Evolutionary conservation across 2,113 vertebrate genomes (phyloP), one percentile per base, ranked within the genome.

Genomic region (Gracilinanus agilis): DNA sequence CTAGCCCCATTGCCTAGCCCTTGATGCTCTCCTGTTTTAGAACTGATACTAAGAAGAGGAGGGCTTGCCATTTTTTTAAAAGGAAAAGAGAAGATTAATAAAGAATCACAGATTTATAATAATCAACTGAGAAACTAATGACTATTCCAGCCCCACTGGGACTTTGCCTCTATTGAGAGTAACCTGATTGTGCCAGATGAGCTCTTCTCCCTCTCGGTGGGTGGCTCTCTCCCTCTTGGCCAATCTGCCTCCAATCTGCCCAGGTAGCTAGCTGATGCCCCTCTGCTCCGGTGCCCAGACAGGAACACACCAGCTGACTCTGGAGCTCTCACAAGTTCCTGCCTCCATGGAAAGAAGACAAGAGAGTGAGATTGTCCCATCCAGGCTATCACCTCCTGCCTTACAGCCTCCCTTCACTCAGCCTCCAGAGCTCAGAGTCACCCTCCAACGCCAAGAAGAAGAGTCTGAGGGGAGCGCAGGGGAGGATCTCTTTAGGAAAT

Each of bases 401-500:
- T 58, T 58, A 58, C 56, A 27, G 56, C 54, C 54, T 19, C 13
- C 54, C 54, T 19, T 1, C 54, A 56, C 55, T 56, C 12, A 16
- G 29, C 61, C 61, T n/a, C 29, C 29, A 67, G 29, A 67, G 24
- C 56, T 58, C 24, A 27, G 27, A 11, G 29, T 13, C 13, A 19
- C 19, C 61, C 61, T n/a, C 34, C 25, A 16, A 16, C 4, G 1
- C 11, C 29, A n/a, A 75, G 29, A 75, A 75, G 61, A n/a, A 16
- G 49, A 2, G 13, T 1, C 1, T 0, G 1, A 58, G 34, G 13
- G 34, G 4, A 75, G 61, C n/a, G 13, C 12, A 5, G 0, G 49
- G 49, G 49, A 49, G 11, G 29, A 5, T 58, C 34, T 67, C 61
- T n/a, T 67, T 34, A 67, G 29, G 13, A 16, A 16, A 16, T 13